phyloP scores from a whole-genome alignment of 2,888 invertebrate genomes.

The Lasiommata megera region DNA sequence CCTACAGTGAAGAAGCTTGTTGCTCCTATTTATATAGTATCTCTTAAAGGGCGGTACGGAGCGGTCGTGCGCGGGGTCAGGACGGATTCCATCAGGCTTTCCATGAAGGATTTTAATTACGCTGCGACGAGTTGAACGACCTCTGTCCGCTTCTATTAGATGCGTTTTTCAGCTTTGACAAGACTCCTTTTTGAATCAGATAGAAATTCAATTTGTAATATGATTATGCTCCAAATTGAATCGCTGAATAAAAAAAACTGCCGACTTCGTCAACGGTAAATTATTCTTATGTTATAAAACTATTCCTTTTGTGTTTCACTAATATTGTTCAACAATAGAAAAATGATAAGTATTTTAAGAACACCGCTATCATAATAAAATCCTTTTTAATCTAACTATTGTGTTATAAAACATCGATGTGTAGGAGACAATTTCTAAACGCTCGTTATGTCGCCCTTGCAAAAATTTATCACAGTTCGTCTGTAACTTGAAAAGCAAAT shows the following conservation, averaged over 20 bases:
- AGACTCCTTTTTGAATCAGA: slow-evolving; percentile 39
- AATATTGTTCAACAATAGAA: not conserved
- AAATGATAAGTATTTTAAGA: not conserved
- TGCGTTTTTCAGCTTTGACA: slow-evolving; percentile 51
- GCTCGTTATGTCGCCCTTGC: too few species aligned
- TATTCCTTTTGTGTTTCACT: not conserved
- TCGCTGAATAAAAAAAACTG: slow-evolving; percentile 20
- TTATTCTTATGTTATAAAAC: not conserved
- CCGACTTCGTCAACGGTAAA: slow-evolving; percentile 13
- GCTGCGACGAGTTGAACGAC: slow-evolving; percentile 65
- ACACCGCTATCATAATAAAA: too few species aligned
- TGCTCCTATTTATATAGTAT: slow-evolving; percentile 73
- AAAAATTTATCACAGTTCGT: not conserved
- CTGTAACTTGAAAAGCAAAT: not conserved
- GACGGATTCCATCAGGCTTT: slow-evolving; percentile 76
- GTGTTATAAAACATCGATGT: too few species aligned
- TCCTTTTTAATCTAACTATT: too few species aligned
- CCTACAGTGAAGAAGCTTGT: slow-evolving; percentile 19
- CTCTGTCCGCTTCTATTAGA: slow-evolving; percentile 50
- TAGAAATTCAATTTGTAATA: slow-evolving; percentile 26
- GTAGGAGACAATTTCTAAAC: too few species aligned
- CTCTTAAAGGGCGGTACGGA: slow-evolving; percentile 65
- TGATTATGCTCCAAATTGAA: slow-evolving; percentile 28
- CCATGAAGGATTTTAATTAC: slow-evolving; percentile 81
- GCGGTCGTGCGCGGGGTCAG: slow-evolving; percentile 71